Conservation (phyloP, 1,140 invertebrate species). For the Zophobas atratus region DNA sequence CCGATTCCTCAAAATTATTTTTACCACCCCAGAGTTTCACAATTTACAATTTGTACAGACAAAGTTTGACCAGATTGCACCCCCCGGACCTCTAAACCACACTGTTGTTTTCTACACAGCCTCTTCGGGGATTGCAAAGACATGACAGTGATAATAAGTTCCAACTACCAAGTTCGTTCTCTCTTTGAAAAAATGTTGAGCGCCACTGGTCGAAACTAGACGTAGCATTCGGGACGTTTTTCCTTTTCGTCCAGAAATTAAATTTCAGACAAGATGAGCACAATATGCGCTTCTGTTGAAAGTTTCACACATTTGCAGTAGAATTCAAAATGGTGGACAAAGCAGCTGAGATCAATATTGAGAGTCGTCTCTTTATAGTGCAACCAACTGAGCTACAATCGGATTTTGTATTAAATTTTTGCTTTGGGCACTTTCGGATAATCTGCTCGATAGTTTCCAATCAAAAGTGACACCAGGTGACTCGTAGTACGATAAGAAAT, state of each 20-base stretch:
- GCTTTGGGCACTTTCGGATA: background rate
- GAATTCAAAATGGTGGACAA: constrained; percentile 22
- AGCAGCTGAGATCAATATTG: constrained; percentile 13
- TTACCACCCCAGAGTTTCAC: background rate
- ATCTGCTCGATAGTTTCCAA: too few relatives aligned
- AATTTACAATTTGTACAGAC: background rate
- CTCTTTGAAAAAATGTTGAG: background rate
- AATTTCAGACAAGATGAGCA: constrained; percentile 4
- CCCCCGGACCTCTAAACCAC: background rate
- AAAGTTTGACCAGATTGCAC: background rate
- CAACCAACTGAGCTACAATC: background rate
- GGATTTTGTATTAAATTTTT: constrained; percentile 7
- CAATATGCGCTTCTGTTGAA: constrained; percentile 5
- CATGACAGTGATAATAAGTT: too few relatives aligned
- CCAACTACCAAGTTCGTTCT: too few relatives aligned
- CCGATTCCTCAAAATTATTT: background rate
- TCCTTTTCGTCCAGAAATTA: background rate
- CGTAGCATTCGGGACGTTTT: background rate
- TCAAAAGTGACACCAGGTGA: too few relatives aligned
- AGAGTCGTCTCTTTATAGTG: constrained; percentile 1
- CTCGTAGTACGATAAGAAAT: too few relatives aligned
- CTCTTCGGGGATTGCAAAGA: background rate
- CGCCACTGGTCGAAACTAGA: background rate
- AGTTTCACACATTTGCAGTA: constrained; percentile 5
- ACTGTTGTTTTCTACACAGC: background rate